phyloP scores from a whole-genome alignment of 23 tunicate species.

The Trididemnum clinides region DNA sequence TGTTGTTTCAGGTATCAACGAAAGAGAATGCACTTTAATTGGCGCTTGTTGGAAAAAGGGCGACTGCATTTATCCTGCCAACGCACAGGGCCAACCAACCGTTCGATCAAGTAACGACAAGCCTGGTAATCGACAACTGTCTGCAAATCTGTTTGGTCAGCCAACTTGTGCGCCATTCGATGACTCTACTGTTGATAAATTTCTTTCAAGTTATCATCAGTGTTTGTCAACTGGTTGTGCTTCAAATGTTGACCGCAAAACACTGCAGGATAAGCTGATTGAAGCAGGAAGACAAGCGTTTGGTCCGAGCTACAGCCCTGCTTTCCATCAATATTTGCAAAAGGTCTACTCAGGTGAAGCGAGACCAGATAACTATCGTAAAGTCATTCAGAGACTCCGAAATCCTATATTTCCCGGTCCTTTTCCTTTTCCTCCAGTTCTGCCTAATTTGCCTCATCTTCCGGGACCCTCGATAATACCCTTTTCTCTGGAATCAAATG shows the following conservation, averaged over 20 bases:
- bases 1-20: constrained; percentile 52
- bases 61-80: constrained; percentile 61
- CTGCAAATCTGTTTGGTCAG: constrained; percentile 35
- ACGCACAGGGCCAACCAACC: background rate
- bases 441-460: background rate
- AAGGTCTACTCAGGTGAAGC: constrained; percentile 58
- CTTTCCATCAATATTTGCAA: background rate
- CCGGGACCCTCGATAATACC: background rate
- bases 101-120: constrained; percentile 59
- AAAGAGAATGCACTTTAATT: constrained; percentile 68
- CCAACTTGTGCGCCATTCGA: constrained; percentile 61
- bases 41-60: constrained; percentile 73
- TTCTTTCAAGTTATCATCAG: constrained; percentile 51
- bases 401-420: too few relatives aligned
- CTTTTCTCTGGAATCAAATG: background rate
- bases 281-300: constrained; percentile 1
- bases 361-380: constrained; percentile 71
- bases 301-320: background rate
- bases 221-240: constrained; percentile 80
- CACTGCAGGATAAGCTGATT: background rate
- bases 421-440: too few relatives aligned
- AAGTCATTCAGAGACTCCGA: constrained; percentile 9
- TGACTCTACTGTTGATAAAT: background rate
- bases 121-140: background rate
- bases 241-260: constrained; percentile 1